These are phyloP conservation scores for Helogale parvula DNA, from an alignment of 2,113 vertebrate genomes.

Conservation along the genomic window DNA sequence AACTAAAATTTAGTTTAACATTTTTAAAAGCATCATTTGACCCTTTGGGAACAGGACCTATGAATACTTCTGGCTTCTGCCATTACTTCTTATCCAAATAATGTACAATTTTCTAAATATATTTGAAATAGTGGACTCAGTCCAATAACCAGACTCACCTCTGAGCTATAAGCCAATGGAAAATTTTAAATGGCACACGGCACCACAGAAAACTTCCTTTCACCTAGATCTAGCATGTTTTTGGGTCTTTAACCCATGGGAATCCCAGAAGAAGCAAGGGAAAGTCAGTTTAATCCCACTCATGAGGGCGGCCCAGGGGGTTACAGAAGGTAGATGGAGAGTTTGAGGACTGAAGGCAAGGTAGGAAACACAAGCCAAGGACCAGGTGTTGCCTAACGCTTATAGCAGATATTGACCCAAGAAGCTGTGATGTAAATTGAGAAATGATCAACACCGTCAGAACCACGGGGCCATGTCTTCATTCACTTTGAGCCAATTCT, in stretches of 20 bases:
- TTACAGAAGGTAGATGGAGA: background rate
- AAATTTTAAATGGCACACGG: background rate
- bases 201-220: background rate
- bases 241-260: background rate
- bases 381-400: background rate
- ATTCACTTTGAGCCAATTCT: background rate
- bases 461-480: background rate
- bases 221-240: background rate
- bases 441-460: background rate
- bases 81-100: slow-evolving; percentile 49
- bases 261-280: background rate
- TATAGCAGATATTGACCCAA: background rate
- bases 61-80: slow-evolving; percentile 24
- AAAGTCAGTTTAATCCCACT: background rate
- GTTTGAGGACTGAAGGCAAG: background rate
- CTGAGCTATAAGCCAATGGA: background rate
- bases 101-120: slow-evolving; percentile 25
- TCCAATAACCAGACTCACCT: background rate
- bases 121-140: slow-evolving; percentile 32
- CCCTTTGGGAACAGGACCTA: background rate
- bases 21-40: background rate
- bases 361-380: background rate
- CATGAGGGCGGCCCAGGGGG: background rate
- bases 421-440: slow-evolving; percentile 1
- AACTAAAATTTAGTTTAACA: background rate